Base-by-base conservation (phyloP, 2,888 invertebrate genomes). In the Lissocephala sabroskyi region DNA sequence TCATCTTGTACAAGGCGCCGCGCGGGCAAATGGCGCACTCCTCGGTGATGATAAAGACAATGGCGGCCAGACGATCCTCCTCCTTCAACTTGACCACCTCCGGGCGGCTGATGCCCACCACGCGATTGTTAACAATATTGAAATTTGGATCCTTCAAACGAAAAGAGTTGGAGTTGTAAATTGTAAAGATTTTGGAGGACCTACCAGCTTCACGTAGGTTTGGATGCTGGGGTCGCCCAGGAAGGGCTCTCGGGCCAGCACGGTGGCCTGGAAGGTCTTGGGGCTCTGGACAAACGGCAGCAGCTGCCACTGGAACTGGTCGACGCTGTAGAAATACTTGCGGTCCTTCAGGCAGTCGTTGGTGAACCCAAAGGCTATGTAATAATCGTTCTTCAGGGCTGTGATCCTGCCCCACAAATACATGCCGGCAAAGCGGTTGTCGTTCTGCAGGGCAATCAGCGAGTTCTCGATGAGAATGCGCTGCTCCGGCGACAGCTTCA, bases 391-490 rank as follows among this genome's bases (percentile, higher is more conserved):
- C 59, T 90, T 89, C 0, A 89, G 85, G 1, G 93, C 95, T 59
- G 89, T 88, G 43, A 96, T 90, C 79, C 91, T 90, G 0, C 96
- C 96, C 94, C 95, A 95, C 77, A 95, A 94, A 78, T 90, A 95
- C 44, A 94, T 88, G 79, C 90, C 89, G 11, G 87, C 84, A 82
- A 95, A 95, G 81, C 94, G 94, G 83, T 95, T 94, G 80, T 96
- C 94, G 58, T 90, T 89, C 84, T 95, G 92, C 30, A 96, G 86
- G 47, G 94, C 85, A 0, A 92, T 86, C 3, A 96, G 84, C 0
- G 95, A 93, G 79, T 92, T 93, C 78, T 92, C 90, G 10, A 95
- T 85, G 46, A 91, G 65, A 1, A 90, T 86, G 53, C 91, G 89
- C 70, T 92, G 89, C 85, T 96, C 94, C 2, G 88, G 88, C 39